A percentile compares a stretch with the other conserved stretches of the same genome.
These are phyloP conservation scores for Zelostemma sp. DNA, from an alignment of 1,140 invertebrate genomes.

Conservation along the genomic window DNA sequence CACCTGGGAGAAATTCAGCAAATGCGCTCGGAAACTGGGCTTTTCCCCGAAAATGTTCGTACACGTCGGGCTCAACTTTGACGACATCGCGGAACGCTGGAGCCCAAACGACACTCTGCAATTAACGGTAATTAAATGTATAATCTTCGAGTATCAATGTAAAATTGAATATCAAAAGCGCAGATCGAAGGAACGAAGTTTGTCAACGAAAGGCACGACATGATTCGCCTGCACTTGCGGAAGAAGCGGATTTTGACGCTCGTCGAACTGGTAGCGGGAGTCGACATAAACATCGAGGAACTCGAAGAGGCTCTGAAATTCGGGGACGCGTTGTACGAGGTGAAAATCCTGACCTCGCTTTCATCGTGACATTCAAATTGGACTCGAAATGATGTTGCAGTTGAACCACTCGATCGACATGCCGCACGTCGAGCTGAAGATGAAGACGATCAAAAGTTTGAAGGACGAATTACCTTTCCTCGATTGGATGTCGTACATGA, in stretches of 20 bases:
- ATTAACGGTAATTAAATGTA: neutral
- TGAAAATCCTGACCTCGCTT: neutral
- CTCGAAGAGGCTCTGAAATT: neutral
- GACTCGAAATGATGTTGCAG: neutral
- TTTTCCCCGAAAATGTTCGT: neutral
- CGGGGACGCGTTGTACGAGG: neutral
- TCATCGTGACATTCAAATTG: neutral
- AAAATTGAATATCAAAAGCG: neutral
- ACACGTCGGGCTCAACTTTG: neutral
- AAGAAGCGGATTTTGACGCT: neutral
- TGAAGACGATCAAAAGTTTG: neutral
- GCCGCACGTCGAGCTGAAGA: neutral
- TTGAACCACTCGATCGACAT: neutral
- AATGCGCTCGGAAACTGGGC: neutral
- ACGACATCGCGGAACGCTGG: neutral
- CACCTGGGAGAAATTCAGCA: constrained; percentile 1
- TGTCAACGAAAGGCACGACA: neutral
- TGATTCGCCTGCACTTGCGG: neutral
- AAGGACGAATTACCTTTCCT: neutral
- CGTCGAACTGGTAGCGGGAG: neutral
- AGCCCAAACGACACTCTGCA: neutral
- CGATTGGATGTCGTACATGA: neutral
- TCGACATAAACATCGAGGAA: neutral
- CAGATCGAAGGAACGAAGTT: neutral
- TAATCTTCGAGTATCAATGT: too few relatives aligned